phyloP scores from a whole-genome alignment of 2,888 invertebrate genomes.

The Cremastinae sp. region DNA sequence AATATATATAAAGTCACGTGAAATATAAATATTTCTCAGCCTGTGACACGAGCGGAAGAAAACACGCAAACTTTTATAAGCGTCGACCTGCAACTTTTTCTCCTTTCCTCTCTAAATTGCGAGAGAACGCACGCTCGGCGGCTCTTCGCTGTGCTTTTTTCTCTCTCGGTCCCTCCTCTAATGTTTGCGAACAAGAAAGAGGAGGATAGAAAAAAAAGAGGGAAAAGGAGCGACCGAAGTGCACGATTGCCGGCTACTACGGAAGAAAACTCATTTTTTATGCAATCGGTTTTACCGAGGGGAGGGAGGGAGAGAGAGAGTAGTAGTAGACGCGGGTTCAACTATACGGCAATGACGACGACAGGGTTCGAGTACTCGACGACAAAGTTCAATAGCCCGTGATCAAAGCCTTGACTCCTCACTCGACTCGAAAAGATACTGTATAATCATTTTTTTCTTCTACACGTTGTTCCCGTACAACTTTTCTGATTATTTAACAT shows the following conservation, averaged over 20 bases:
- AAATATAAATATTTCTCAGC: constrained; percentile 57
- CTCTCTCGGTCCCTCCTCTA: neutral
- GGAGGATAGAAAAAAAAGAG: constrained; percentile 9
- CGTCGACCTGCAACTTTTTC: constrained; percentile 48
- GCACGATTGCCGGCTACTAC: constrained; percentile 49
- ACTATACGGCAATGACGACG: constrained; percentile 7
- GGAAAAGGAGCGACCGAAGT: constrained; percentile 4
- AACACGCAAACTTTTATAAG: constrained; percentile 59
- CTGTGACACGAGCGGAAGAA: constrained; percentile 49
- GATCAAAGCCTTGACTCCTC: constrained; percentile 18
- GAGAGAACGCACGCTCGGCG: constrained; percentile 36
- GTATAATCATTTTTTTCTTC: constrained; percentile 25
- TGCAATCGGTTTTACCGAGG: constrained; percentile 52
- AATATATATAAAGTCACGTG: constrained; percentile 41
- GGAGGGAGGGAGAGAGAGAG: neutral
- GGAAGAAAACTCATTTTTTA: constrained; percentile 58
- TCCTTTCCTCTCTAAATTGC: constrained; percentile 40
- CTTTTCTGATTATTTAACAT: neutral
- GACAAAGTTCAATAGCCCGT: constrained; percentile 58
- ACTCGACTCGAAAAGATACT: constrained; percentile 7
- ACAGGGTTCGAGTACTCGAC: constrained; percentile 20
- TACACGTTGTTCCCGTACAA: neutral
- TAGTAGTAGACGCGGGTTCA: neutral
- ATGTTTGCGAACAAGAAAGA: neutral
- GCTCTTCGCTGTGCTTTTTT: constrained; percentile 18